Evolutionary conservation across 2,888 invertebrate genomes (phyloP), one percentile per base, ranked within the genome.

Genomic region (Hanleya hanleyi): DNA sequence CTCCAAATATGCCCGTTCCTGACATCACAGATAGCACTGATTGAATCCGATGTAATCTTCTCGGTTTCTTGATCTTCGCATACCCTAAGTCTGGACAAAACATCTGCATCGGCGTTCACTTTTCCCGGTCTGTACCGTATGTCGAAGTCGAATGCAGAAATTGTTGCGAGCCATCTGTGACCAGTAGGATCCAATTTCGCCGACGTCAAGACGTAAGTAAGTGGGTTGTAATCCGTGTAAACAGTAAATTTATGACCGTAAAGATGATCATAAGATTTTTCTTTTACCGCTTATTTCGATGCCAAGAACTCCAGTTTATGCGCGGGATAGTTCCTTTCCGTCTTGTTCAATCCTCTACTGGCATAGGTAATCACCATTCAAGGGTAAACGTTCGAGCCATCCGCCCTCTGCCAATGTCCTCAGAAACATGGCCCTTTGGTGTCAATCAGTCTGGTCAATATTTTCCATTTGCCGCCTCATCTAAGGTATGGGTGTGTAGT

Each of bases 321-420:
- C 9, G 75, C 74, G 2, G 75, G 68, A 32, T 77, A 76, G 38
- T 73, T 74, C 3, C 29, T 62, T 49, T 78, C 76, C 12, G 73
- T 65, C 66, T 73, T 75, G 22, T 37, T 65, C 6, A 78, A 33
- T 12, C 72, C 41, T 57, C 73, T 69, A 62, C 75, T 75, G 22
- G 78, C 79, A 76, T 75, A 78, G 1, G 77, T 71, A n/a, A 77
- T 77, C 7, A 75, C 75, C 26, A n/a, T n/a, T n/a, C n/a, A n/a
- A n/a, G n/a, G n/a, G n/a, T n/a, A n/a, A n/a, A n/a, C n/a, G n/a
- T n/a, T n/a, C n/a, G n/a, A n/a, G n/a, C n/a, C n/a, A n/a, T n/a
- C n/a, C n/a, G n/a, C n/a, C n/a, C n/a, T n/a, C n/a, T n/a, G n/a
- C n/a, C n/a, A n/a, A n/a, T n/a, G n/a, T n/a, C n/a, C n/a, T n/a